Conservation (phyloP, 2,113 vertebrate species). For the Menidia beryllina region DNA sequence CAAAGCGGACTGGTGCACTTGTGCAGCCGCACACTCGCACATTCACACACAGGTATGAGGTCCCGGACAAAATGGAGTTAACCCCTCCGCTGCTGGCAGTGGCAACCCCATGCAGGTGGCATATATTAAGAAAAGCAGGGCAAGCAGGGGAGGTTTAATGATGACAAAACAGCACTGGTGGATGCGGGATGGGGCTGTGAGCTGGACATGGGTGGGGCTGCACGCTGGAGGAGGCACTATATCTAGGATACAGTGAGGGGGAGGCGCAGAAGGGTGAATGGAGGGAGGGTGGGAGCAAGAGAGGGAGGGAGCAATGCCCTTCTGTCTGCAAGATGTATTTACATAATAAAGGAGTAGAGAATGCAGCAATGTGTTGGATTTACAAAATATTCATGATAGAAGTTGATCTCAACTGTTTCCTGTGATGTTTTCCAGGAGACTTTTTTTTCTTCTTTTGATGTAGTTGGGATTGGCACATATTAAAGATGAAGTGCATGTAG, state of each 20-base stretch:
- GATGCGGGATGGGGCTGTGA: constrained; percentile 49
- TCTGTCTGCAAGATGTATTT: constrained; percentile 47
- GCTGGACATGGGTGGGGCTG: constrained; percentile 72
- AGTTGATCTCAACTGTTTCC: background rate
- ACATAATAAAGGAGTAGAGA: constrained; percentile 4
- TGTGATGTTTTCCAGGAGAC: constrained; percentile 1
- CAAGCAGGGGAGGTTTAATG: constrained; percentile 75
- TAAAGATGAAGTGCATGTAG: background rate
- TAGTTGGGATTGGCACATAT: background rate
- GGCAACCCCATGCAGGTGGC: constrained; percentile 74
- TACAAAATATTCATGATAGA: background rate
- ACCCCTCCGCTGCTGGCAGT: constrained; percentile 72
- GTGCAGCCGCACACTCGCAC: constrained; percentile 41
- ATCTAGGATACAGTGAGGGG: constrained; percentile 59
- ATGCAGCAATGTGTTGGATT: constrained; percentile 9
- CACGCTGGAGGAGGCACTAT: constrained; percentile 20
- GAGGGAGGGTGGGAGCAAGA: constrained; percentile 26
- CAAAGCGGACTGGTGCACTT: constrained; percentile 45
- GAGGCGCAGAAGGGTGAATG: background rate
- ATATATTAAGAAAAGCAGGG: constrained; percentile 71
- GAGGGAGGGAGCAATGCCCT: constrained; percentile 31
- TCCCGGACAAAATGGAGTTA: constrained; percentile 81
- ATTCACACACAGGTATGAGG: constrained; percentile 51
- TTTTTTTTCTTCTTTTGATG: constrained; percentile 10
- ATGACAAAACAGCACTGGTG: constrained; percentile 72